Evolutionary conservation across 2,888 invertebrate genomes (phyloP).

Genomic region (Tubiluchus corallicola): DNA sequence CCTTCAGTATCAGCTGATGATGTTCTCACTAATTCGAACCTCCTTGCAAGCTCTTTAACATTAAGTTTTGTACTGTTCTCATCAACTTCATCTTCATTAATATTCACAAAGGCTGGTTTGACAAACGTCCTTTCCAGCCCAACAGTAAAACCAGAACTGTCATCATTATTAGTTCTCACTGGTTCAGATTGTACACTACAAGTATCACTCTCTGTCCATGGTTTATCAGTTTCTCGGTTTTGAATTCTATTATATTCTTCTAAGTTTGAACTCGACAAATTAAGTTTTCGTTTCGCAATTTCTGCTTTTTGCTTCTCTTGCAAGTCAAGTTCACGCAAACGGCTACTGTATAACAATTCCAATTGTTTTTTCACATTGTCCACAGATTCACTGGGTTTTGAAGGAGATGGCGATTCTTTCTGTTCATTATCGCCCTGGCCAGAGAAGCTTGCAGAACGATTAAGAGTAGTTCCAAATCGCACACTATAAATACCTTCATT

Average conservation of each 20-base stretch:
- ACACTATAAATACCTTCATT: not conserved
- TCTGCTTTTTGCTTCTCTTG: not conserved
- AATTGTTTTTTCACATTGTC: too few relatives aligned
- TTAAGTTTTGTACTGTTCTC: not conserved
- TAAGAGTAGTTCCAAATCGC: not conserved
- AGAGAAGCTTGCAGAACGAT: not conserved
- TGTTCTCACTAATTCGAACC: not conserved
- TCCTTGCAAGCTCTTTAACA: not conserved
- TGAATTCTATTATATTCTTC: too few relatives aligned
- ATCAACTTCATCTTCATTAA: too few relatives aligned
- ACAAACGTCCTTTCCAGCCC: not conserved
- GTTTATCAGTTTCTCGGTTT: not conserved
- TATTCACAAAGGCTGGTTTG: too few relatives aligned
- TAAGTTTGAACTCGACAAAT: not conserved
- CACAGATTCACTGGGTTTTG: too few relatives aligned
- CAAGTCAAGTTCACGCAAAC: not conserved
- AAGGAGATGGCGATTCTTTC: not conserved
- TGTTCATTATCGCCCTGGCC: not conserved
- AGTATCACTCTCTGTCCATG: too few relatives aligned
- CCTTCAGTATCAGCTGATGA: not conserved
- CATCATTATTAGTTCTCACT: not conserved
- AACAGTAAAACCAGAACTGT: too few relatives aligned
- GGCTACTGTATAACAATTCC: not conserved
- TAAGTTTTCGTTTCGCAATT: not conserved
- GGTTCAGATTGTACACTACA: not conserved